phyloP scores from a whole-genome alignment of 2,113 vertebrate genomes.

The Cervus canadensis region DNA sequence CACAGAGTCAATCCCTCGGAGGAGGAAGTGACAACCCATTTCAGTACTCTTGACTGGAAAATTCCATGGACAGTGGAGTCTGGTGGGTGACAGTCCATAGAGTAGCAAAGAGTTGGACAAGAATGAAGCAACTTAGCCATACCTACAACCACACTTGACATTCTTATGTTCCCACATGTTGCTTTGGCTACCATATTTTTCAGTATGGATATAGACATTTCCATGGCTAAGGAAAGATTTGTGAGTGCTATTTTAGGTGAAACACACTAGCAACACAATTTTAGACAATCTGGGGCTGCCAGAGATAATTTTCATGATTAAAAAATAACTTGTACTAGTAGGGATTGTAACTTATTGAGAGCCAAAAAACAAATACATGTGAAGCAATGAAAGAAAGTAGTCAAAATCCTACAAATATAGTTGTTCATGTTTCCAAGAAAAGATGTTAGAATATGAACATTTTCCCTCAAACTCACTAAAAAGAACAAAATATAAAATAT shows the following conservation, averaged over 20 bases:
- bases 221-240: not conserved
- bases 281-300: not conserved
- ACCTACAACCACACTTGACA: not conserved
- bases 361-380: not conserved
- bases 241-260: not conserved
- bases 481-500: not conserved
- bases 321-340: not conserved
- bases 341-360: not conserved
- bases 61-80: not conserved
- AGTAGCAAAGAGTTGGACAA: not conserved
- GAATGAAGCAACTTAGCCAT: not conserved
- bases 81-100: not conserved
- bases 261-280: not conserved
- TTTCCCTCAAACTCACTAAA: not conserved
- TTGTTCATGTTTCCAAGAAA: not conserved
- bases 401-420: not conserved
- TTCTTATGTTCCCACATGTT: not conserved
- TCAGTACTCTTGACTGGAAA: not conserved
- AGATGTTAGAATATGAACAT: not conserved
- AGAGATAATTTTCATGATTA: not conserved
- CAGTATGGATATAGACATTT: not conserved
- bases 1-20: accelerated
- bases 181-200: not conserved
- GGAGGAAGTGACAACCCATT: not conserved
- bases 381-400: not conserved